These are phyloP conservation scores for Cheilosia soror DNA, from an alignment of 2,888 invertebrate species.

Conservation along the genomic window DNA sequence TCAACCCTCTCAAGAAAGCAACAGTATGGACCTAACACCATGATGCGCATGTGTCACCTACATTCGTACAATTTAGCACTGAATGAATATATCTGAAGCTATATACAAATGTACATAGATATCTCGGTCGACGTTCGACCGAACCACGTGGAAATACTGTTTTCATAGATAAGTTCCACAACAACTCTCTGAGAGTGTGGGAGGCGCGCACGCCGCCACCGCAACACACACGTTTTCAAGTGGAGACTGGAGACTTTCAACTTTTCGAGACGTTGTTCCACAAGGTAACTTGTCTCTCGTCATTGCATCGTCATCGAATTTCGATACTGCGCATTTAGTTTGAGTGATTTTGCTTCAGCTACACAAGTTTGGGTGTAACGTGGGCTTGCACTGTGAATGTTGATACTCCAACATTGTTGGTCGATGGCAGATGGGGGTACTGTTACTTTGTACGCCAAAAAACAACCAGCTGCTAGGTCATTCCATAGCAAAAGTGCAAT, in stretches of 20 bases:
- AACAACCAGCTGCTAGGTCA: no score
- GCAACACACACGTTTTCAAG: background rate
- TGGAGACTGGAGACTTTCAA: constrained; percentile 72
- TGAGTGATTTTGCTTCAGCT: constrained; percentile 49
- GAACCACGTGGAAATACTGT: constrained; percentile 65
- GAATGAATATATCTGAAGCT: background rate
- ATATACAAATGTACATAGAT: constrained; percentile 43
- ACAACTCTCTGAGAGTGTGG: constrained; percentile 27
- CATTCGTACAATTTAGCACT: constrained; percentile 61
- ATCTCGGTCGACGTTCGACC: constrained; percentile 27
- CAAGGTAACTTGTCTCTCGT: background rate
- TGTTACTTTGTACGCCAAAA: no score
- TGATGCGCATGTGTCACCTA: constrained; percentile 71
- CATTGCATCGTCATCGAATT: constrained; percentile 30
- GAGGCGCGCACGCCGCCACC: no score
- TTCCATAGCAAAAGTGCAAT: no score
- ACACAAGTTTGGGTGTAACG: constrained; percentile 14
- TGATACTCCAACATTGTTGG: background rate
- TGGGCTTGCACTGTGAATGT: background rate
- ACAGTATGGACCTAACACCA: constrained; percentile 39
- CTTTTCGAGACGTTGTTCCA: constrained; percentile 41
- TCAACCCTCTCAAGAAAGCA: constrained; percentile 67
- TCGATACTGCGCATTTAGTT: constrained; percentile 71
- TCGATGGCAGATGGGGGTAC: background rate
- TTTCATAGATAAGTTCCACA: constrained; percentile 62